Percentiles rank a stretch among this genome's conserved stretches.
These are phyloP conservation scores for Pseudachorutes palmiensis DNA, from an alignment of 1,140 invertebrate species.

Conservation along the genomic window DNA sequence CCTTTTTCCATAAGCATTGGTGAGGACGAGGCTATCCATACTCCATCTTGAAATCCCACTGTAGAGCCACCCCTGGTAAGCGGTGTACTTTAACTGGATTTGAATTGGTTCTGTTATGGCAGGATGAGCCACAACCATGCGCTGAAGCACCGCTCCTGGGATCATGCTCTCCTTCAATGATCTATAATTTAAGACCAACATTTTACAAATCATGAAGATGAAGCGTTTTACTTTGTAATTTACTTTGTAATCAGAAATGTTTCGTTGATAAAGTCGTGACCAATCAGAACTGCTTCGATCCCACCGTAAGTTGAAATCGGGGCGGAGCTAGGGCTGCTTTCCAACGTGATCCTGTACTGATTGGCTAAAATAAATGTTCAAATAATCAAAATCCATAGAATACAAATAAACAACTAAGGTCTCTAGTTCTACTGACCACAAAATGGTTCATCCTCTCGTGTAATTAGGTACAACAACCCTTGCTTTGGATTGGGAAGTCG, in stretches of 20 bases:
- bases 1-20: slow-evolving; percentile 75
- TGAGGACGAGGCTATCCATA: slow-evolving; percentile 71
- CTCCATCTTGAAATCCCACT: slow-evolving; percentile 67
- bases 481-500: slow-evolving; percentile 56
- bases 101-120: slow-evolving; percentile 61
- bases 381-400: background rate
- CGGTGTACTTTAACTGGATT: slow-evolving; percentile 70
- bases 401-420: slow-evolving; percentile 5
- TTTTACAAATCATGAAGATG: background rate
- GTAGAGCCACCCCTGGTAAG: slow-evolving; percentile 86
- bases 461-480: slow-evolving; percentile 74
- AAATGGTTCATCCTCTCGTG: slow-evolving; percentile 83
- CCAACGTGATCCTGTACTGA: slow-evolving; percentile 74
- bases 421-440: slow-evolving; percentile 56
- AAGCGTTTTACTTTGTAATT: slow-evolving; percentile 35
- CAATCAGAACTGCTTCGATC: slow-evolving; percentile 70
- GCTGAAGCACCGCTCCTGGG: slow-evolving; percentile 59
- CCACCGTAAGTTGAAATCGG: slow-evolving; percentile 66
- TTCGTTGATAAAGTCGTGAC: slow-evolving; percentile 69
- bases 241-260: slow-evolving; percentile 79
- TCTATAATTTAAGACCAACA: slow-evolving; percentile 42
- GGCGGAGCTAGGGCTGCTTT: slow-evolving; percentile 57
- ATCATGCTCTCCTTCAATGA: slow-evolving; percentile 70
- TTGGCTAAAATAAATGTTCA: slow-evolving; percentile 53
- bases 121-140: slow-evolving; percentile 79